phyloP scores from a whole-genome alignment of 1,140 invertebrate species.

The Rhizoglyphus robini region DNA sequence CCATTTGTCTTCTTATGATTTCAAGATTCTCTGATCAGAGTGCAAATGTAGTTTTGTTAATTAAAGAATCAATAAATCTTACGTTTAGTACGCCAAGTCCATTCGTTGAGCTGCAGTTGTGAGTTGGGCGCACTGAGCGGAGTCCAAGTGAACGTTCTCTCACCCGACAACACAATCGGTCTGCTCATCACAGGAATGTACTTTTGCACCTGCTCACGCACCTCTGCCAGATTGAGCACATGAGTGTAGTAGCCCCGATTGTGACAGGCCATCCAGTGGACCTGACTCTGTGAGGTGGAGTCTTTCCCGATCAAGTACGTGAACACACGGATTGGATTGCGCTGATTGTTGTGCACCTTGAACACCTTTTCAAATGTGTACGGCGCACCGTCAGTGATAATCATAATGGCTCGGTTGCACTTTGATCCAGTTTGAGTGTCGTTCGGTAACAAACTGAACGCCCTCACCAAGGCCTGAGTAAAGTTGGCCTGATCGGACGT shows the following conservation, averaged over 20 bases:
- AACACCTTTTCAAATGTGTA: slow-evolving; percentile 84
- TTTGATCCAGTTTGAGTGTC: slow-evolving; percentile 43
- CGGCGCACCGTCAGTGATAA: slow-evolving; percentile 93
- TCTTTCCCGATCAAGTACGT: slow-evolving; percentile 93
- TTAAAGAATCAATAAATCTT: no score
- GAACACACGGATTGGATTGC: slow-evolving; percentile 70
- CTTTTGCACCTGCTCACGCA: slow-evolving; percentile 73
- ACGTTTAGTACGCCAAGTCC: slow-evolving; percentile 56
- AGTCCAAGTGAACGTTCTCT: slow-evolving; percentile 74
- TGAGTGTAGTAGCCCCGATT: slow-evolving; percentile 91
- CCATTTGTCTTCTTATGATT: no score
- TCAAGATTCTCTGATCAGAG: no score
- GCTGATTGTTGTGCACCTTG: slow-evolving; percentile 53
- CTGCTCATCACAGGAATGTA: slow-evolving; percentile 80
- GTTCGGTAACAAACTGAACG: slow-evolving; percentile 61
- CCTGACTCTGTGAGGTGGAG: slow-evolving; percentile 73
- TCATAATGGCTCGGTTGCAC: slow-evolving; percentile 96
- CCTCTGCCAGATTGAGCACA: slow-evolving; percentile 72
- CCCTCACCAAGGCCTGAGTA: slow-evolving; percentile 67
- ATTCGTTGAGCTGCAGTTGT: slow-evolving; percentile 75
- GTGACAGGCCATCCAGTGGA: slow-evolving; percentile 92
- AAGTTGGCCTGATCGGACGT: slow-evolving; percentile 89
- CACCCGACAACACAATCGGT: slow-evolving; percentile 53
- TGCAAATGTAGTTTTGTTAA: no score
- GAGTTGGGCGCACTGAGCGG: slow-evolving; percentile 72